These are phyloP conservation scores for Dicaeum eximium DNA, from an alignment of 2,113 vertebrate genomes.

Conservation along the genomic window DNA sequence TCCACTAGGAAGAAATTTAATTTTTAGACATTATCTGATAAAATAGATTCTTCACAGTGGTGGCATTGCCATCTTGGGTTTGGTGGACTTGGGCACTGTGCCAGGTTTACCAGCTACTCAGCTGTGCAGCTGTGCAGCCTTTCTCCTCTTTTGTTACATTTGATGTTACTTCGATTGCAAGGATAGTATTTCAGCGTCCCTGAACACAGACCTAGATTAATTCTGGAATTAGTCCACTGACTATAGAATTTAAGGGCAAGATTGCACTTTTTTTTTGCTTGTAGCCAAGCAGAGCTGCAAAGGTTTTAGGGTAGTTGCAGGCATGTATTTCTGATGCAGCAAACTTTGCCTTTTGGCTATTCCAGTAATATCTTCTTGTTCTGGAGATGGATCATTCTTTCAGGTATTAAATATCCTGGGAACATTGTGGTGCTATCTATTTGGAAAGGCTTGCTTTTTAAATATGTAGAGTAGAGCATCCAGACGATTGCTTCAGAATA, in stretches of 20 bases:
- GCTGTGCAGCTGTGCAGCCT: not conserved
- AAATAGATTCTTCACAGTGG: not conserved
- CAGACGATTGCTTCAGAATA: not conserved
- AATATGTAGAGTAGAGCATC: not conserved
- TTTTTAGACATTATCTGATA: not conserved
- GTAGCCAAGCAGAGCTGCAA: not conserved
- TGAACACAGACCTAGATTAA: conserved; percentile 17
- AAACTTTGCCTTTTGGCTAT: not conserved
- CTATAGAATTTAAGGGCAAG: not conserved
- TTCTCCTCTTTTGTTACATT: not conserved
- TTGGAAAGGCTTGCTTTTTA: not conserved
- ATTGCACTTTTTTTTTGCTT: not conserved
- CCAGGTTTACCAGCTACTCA: not conserved
- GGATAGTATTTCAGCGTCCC: not conserved
- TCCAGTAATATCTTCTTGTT: not conserved
- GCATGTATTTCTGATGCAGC: not conserved
- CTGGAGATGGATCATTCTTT: not conserved
- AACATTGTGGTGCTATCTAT: not conserved
- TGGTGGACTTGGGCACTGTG: not conserved
- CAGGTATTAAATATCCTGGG: not conserved
- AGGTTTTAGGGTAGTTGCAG: not conserved
- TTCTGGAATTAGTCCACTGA: conserved; percentile 4
- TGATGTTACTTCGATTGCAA: not conserved
- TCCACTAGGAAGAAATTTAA: not conserved
- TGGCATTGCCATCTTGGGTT: not conserved